Percentiles rank a stretch among this genome's conserved stretches.
Conservation (phyloP, 1,140 invertebrate genomes). For the Reticulitermes speratus region DNA sequence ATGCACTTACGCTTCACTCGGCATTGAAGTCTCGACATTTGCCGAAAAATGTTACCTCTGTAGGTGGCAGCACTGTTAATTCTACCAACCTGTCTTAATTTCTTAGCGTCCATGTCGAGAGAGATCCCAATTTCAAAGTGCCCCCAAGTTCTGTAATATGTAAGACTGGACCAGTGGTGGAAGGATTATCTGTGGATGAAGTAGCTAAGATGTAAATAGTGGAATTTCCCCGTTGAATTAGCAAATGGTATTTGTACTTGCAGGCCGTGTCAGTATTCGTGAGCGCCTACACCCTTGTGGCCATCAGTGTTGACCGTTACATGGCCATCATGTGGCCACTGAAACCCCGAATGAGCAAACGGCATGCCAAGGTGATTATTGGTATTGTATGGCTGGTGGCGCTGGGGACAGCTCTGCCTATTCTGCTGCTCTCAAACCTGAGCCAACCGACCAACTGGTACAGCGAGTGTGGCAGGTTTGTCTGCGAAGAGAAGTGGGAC, state of each 20-base stretch:
- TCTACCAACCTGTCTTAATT: too few species aligned
- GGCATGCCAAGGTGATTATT: constrained; percentile 70
- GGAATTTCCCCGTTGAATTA: too few species aligned
- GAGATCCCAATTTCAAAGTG: too few species aligned
- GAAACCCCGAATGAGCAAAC: constrained; percentile 72
- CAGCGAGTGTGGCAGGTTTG: constrained; percentile 61
- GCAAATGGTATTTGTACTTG: neutral
- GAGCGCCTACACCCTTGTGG: constrained; percentile 80
- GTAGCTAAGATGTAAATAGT: too few species aligned
- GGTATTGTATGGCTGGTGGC: constrained; percentile 75
- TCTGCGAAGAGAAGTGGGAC: constrained; percentile 43
- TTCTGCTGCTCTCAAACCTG: constrained; percentile 66
- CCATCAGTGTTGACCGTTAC: constrained; percentile 83
- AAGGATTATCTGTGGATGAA: too few species aligned
- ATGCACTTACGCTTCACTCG: too few species aligned
- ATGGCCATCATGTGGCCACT: constrained; percentile 87
- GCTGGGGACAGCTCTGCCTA: constrained; percentile 76
- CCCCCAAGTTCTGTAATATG: too few species aligned
- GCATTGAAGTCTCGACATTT: too few species aligned
- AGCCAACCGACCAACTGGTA: constrained; percentile 59
- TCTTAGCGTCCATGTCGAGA: too few species aligned
- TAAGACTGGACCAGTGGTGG: too few species aligned
- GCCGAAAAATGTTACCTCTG: too few species aligned
- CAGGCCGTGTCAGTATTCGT: constrained; percentile 80
- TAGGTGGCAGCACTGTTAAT: too few species aligned